A percentile compares a stretch with the other conserved stretches of the same genome.
Evolutionary conservation across 2,888 invertebrate species (phyloP).

Genomic region (Polymixis lichenea): DNA sequence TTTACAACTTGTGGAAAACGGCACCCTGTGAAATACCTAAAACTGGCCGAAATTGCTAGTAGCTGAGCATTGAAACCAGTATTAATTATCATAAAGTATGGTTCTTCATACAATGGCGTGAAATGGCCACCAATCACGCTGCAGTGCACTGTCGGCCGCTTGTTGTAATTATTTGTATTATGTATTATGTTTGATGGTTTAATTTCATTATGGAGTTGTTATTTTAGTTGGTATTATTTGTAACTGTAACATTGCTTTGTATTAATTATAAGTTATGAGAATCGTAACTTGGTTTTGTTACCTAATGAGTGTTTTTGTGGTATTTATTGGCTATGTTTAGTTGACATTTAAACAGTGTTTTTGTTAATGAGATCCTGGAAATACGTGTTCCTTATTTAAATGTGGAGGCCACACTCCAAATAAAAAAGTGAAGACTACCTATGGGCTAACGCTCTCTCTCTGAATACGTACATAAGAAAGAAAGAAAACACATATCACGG

Average conservation of each 20-base stretch:
- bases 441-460: too few species aligned
- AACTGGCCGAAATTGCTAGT: slow-evolving; percentile 21
- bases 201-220: slow-evolving; percentile 42
- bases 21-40: slow-evolving; percentile 16
- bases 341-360: neutral
- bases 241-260: slow-evolving; percentile 3
- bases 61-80: slow-evolving; percentile 31
- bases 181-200: slow-evolving; percentile 48
- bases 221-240: slow-evolving; percentile 34
- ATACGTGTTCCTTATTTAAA: too few species aligned
- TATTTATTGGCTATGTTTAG: neutral
- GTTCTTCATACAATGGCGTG: slow-evolving; percentile 46
- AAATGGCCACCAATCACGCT: slow-evolving; percentile 46
- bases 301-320: neutral
- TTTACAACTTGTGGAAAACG: slow-evolving; percentile 2
- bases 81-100: slow-evolving; percentile 53
- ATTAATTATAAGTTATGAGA: slow-evolving; percentile 25
- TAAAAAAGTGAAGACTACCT: too few species aligned
- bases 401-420: too few species aligned
- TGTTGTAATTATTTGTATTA: slow-evolving; percentile 37
- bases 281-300: slow-evolving; percentile 5
- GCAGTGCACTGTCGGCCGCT: slow-evolving; percentile 16
- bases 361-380: too few species aligned
- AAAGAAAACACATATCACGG: too few species aligned
- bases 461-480: too few species aligned